Percentiles rank a stretch among this genome's conserved stretches.
These are phyloP conservation scores for Xiphydria camelus DNA, from an alignment of 2,888 invertebrate species.

Conservation along the genomic window DNA sequence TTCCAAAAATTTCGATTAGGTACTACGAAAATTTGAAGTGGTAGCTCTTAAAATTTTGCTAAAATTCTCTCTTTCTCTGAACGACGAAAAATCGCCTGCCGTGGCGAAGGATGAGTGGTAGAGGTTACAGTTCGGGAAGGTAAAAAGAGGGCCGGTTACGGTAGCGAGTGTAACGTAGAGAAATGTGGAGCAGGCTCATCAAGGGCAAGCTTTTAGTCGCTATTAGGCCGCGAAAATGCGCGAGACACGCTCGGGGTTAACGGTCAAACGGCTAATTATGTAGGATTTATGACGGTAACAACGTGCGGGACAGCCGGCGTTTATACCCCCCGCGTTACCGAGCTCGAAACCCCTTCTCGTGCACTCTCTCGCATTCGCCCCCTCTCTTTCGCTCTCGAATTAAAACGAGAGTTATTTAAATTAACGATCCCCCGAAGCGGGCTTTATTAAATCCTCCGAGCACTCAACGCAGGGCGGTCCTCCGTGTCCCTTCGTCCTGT, in stretches of 20 bases:
- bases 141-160: too few relatives aligned
- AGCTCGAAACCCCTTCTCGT: too few relatives aligned
- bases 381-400: neutral
- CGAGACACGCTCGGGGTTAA: conserved; percentile 35
- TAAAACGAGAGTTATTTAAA: conserved; percentile 11
- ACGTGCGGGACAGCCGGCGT: conserved; percentile 14
- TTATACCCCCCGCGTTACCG: neutral
- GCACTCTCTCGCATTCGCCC: too few relatives aligned
- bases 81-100: too few relatives aligned
- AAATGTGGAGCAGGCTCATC: too few relatives aligned
- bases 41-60: too few relatives aligned
- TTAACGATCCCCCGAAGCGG: conserved; percentile 2
- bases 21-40: too few relatives aligned
- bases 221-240: conserved; percentile 37
- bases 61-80: too few relatives aligned
- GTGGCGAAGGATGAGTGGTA: too few relatives aligned
- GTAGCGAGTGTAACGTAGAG: too few relatives aligned
- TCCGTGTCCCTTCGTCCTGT: neutral
- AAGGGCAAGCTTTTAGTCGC: conserved; percentile 30
- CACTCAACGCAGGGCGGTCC: neutral
- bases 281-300: conserved; percentile 25
- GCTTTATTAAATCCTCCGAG: conserved; percentile 12
- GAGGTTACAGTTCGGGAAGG: too few relatives aligned
- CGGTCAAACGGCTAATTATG: conserved; percentile 34
- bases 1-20: too few relatives aligned